phyloP scores from a whole-genome alignment of 30 jellyfish, hydroid and myxozoan species.

The Pseudorhiza aurosa region DNA sequence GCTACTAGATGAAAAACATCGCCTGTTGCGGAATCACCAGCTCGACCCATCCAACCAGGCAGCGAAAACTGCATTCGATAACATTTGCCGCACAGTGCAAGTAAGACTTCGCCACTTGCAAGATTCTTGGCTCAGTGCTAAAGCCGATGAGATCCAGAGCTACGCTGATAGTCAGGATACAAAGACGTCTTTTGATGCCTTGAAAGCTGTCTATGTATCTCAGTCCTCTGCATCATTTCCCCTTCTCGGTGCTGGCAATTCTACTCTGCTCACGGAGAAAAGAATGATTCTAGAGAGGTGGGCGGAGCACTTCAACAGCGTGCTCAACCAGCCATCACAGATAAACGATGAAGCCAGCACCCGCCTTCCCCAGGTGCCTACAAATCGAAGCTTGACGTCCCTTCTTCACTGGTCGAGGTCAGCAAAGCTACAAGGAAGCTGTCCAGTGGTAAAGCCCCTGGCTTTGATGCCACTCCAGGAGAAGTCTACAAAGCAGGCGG shows the following conservation, averaged over 20 bases:
- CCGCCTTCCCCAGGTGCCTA: conserved; percentile 43
- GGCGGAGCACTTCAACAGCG: conserved; percentile 63
- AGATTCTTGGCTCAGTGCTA: conserved; percentile 24
- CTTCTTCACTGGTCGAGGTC: not conserved
- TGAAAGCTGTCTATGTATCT: conserved; percentile 44
- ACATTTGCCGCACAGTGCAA: not conserved
- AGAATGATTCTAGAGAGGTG: conserved; percentile 25
- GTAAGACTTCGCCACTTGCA: conserved; percentile 6
- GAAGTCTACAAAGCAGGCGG: conserved; percentile 39
- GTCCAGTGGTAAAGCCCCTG: conserved; percentile 49
- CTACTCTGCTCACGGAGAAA: conserved; percentile 47
- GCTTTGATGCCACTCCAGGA: conserved; percentile 51
- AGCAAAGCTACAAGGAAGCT: conserved; percentile 9
- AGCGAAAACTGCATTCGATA: not conserved
- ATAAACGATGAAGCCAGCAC: conserved; percentile 37
- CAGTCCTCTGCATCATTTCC: conserved; percentile 3
- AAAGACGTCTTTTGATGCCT: not conserved
- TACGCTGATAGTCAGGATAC: conserved; percentile 3
- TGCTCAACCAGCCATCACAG: conserved; percentile 39
- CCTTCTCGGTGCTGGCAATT: not conserved
- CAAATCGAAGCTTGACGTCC: not conserved
- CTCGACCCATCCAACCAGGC: not conserved
- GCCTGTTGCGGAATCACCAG: not conserved
- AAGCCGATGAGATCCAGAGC: conserved; percentile 43
- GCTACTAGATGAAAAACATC: not conserved